These are phyloP conservation scores for Sebastes oblongus DNA, from an alignment of 2,797 vertebrate genomes.

Conservation along the genomic window DNA sequence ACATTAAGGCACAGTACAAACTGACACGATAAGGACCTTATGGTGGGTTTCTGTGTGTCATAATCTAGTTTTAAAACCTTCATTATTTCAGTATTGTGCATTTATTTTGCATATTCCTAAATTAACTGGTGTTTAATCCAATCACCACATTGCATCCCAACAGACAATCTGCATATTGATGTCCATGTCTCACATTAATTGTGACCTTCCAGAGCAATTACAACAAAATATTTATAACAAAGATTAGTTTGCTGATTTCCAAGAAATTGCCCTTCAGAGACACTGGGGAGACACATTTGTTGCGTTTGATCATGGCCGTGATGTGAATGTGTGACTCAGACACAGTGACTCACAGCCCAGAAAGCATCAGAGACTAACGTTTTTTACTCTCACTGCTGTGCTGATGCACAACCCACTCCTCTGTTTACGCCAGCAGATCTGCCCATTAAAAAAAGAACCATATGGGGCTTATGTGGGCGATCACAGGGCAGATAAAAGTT, in stretches of 20 bases:
- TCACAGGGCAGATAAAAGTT: not conserved
- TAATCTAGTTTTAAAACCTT: not conserved
- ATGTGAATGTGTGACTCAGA: constrained; percentile 31
- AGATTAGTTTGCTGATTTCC: not conserved
- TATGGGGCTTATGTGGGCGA: not conserved
- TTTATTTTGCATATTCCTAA: not conserved
- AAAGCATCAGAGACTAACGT: not conserved
- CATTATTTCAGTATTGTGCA: not conserved
- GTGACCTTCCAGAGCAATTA: not conserved
- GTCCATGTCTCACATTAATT: not conserved
- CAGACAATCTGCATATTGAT: not conserved
- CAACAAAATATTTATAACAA: not conserved
- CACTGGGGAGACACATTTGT: not conserved
- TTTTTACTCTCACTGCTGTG: constrained; percentile 6
- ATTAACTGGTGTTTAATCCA: not conserved
- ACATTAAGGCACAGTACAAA: not conserved
- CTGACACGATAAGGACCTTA: not conserved
- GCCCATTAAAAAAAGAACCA: constrained; percentile 9
- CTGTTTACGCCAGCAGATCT: constrained; percentile 13
- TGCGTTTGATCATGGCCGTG: not conserved
- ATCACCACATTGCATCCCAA: not conserved
- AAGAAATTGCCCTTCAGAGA: not conserved
- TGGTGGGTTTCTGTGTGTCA: not conserved
- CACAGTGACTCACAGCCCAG: constrained; percentile 37
- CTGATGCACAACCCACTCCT: not conserved